phyloP scores from a whole-genome alignment of 2,797 vertebrate species.

The Xyrichtys novacula region DNA sequence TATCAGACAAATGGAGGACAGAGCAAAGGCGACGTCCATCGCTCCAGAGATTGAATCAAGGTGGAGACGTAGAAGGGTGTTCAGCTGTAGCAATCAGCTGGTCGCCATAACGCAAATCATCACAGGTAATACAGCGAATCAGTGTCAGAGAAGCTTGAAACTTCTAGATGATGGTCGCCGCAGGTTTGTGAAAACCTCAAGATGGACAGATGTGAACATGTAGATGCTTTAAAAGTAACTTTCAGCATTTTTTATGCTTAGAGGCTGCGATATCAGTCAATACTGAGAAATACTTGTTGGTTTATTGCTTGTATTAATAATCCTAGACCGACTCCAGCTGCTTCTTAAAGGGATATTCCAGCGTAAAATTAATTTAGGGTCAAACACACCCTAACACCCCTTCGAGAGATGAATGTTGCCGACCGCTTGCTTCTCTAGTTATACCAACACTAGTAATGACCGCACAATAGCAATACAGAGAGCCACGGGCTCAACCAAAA shows the following conservation, averaged over 20 bases:
- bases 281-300: constrained; percentile 2
- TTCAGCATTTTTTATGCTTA: too few relatives aligned
- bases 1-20: constrained; percentile 21
- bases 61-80: constrained; percentile 10
- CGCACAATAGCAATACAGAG: too few relatives aligned
- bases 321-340: too few relatives aligned
- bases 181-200: not conserved
- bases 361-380: too few relatives aligned
- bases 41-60: not conserved
- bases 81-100: not conserved
- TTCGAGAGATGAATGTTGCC: too few relatives aligned
- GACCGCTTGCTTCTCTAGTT: too few relatives aligned
- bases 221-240: not conserved
- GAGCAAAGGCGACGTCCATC: constrained; percentile 3
- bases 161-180: not conserved
- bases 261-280: constrained; percentile 1
- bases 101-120: constrained; percentile 2
- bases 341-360: too few relatives aligned
- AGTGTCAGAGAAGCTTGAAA: not conserved
- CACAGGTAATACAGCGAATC: not conserved
- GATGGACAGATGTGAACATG: not conserved
- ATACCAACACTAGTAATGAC: too few relatives aligned
- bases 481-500: too few relatives aligned
- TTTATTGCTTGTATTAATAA: too few relatives aligned
- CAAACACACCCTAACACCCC: too few relatives aligned